Conservation (phyloP, 2,888 invertebrate genomes). For the Bimastos eiseni region DNA sequence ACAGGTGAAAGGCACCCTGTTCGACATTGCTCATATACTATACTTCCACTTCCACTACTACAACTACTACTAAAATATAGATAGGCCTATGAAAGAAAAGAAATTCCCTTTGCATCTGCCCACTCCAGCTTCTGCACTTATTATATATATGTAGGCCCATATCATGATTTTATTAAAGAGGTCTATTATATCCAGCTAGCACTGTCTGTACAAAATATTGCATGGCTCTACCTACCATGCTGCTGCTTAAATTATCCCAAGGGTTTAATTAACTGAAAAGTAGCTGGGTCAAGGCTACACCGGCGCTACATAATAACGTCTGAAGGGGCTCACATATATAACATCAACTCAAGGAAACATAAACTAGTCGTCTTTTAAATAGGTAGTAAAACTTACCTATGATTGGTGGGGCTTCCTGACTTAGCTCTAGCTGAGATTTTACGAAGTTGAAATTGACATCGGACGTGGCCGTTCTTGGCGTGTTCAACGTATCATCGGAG, state of each 20-base stretch:
- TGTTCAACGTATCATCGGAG: conserved; percentile 78
- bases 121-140: no score
- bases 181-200: not conserved
- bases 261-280: not conserved
- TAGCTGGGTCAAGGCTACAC: not conserved
- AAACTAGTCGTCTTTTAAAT: not conserved
- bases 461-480: conserved; percentile 87
- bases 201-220: not conserved
- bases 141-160: no score
- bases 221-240: not conserved
- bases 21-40: no score
- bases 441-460: conserved; percentile 82
- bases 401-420: conserved; percentile 77
- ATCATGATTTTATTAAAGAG: not conserved
- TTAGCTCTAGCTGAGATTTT: conserved; percentile 72
- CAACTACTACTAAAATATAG: no score
- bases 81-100: no score
- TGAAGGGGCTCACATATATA: not conserved
- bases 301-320: not conserved
- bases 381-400: conserved; percentile 74
- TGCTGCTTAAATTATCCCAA: no score
- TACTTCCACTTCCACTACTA: no score
- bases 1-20: no score
- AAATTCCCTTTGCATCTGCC: no score
- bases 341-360: not conserved